phyloP scores from a whole-genome alignment of 92 coral and sea anemone genomes.

The Desmophyllum pertusum region DNA sequence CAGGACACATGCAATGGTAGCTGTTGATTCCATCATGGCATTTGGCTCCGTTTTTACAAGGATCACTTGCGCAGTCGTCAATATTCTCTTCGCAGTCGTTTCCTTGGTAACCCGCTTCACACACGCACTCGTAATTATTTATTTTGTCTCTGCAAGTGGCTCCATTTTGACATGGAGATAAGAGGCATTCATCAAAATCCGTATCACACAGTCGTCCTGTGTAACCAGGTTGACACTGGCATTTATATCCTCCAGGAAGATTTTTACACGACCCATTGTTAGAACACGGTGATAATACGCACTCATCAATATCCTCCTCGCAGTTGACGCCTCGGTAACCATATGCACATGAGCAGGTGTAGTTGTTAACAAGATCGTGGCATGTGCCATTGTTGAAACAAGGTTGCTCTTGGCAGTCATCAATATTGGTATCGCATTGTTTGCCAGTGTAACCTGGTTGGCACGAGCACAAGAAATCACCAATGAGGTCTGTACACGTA shows the following conservation, averaged over 20 bases:
- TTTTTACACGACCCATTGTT: constrained; percentile 54
- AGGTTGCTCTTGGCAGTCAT: constrained; percentile 65
- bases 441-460: constrained; percentile 52
- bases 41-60: constrained; percentile 65
- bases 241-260: constrained; percentile 28
- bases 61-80: constrained; percentile 72
- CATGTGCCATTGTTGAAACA: constrained; percentile 74
- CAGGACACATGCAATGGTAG: constrained; percentile 60
- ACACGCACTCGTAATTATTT: constrained; percentile 44
- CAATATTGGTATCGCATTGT: constrained; percentile 49
- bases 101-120: constrained; percentile 52
- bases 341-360: constrained; percentile 58
- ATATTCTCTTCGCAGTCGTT: constrained; percentile 71
- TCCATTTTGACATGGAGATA: constrained; percentile 47
- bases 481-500: constrained; percentile 55
- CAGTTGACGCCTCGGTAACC: constrained; percentile 71
- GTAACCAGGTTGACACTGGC: constrained; percentile 52
- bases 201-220: constrained; percentile 28
- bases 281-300: constrained; percentile 47
- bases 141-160: constrained; percentile 50
- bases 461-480: constrained; percentile 53
- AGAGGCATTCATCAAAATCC: constrained; percentile 56
- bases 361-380: constrained; percentile 47
- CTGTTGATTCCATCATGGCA: constrained; percentile 63
- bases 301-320: constrained; percentile 58